These are phyloP conservation scores for Chirona hameri DNA, from an alignment of 2,888 invertebrate genomes.

Conservation along the genomic window DNA sequence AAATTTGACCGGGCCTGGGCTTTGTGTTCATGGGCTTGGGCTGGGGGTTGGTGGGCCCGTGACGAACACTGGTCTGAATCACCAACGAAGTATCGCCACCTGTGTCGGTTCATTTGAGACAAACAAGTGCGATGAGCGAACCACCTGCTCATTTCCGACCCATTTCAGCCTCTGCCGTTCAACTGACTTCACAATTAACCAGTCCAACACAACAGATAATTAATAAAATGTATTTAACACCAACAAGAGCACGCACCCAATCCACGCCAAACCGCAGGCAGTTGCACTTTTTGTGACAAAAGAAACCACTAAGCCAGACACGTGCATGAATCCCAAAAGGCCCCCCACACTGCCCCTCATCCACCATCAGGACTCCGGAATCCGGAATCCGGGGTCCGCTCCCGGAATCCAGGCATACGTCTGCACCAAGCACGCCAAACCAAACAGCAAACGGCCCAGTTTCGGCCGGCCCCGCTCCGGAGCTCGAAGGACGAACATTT, in stretches of 20 bases:
- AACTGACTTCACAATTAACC: too few species aligned
- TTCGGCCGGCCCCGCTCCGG: background rate
- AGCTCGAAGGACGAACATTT: background rate
- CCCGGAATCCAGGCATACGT: too few species aligned
- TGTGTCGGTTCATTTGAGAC: too few species aligned
- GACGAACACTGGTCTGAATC: too few species aligned
- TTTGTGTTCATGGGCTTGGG: too few species aligned
- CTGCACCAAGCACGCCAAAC: background rate
- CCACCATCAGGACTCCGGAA: background rate
- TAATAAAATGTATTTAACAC: slow-evolving; percentile 28
- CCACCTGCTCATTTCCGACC: too few species aligned
- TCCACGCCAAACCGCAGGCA: background rate
- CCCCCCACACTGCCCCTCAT: background rate
- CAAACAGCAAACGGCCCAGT: background rate
- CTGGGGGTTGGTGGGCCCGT: too few species aligned
- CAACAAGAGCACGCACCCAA: slow-evolving; percentile 24
- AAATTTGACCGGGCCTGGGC: too few species aligned
- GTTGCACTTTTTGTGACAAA: background rate
- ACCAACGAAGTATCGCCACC: too few species aligned
- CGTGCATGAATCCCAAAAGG: background rate
- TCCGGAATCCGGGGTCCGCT: too few species aligned
- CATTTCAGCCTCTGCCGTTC: too few species aligned
- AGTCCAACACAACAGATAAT: background rate
- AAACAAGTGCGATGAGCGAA: too few species aligned
- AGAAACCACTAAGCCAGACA: background rate